phyloP scores from a whole-genome alignment of 1,140 invertebrate genomes.

The Ephestia elutella region DNA sequence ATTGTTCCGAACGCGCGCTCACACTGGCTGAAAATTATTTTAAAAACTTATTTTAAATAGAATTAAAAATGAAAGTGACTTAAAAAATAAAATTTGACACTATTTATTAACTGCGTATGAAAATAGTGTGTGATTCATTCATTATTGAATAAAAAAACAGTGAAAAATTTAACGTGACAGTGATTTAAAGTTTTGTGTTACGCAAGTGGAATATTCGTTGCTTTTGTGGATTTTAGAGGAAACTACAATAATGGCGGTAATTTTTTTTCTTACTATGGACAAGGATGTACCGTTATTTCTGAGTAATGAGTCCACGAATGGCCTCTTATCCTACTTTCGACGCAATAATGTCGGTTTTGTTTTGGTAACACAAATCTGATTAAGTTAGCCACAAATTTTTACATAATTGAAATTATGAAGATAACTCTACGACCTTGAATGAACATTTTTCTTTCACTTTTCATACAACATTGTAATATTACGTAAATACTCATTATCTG shows the following conservation, averaged over 20 bases:
- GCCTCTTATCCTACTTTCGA: too few relatives aligned
- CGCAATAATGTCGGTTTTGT: too few relatives aligned
- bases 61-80: not conserved
- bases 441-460: too few relatives aligned
- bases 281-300: not conserved
- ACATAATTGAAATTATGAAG: too few relatives aligned
- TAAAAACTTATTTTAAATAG: not conserved
- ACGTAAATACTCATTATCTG: too few relatives aligned
- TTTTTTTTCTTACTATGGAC: not conserved
- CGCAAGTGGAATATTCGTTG: not conserved
- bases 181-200: not conserved
- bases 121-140: not conserved
- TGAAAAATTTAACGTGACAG: not conserved
- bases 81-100: not conserved
- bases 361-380: too few relatives aligned
- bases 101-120: not conserved
- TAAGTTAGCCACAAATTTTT: too few relatives aligned
- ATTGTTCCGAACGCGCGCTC: not conserved
- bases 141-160: not conserved
- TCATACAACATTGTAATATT: too few relatives aligned
- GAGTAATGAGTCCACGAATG: not conserved
- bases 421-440: too few relatives aligned
- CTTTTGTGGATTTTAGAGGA: not conserved
- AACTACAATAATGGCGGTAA: not conserved
- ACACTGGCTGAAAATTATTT: not conserved